Base-by-base conservation (phyloP, 2,888 invertebrate genomes). In the Myopa tessellatipennis region DNA sequence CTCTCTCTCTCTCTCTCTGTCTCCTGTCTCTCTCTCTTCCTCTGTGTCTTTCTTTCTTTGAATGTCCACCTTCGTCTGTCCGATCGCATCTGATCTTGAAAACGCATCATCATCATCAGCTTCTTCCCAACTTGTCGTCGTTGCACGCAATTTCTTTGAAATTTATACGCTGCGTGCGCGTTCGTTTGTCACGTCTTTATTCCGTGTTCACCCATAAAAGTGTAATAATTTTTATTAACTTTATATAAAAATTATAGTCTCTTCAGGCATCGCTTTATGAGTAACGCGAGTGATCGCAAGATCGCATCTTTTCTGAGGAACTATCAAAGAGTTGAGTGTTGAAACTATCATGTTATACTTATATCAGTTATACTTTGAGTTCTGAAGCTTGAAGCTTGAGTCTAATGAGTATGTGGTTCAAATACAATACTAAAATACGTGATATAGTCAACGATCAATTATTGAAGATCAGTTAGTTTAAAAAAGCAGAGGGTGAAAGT, bases 151-250 rank as follows among this genome's bases (percentile, higher is more conserved):
- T 63, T 73, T 58, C 73, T 61, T 73, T 61, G 63, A 73, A 72
- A 73, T 73, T 73, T 63, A 73, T 73, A 63, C 65, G 73, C 26
- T 73, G 63, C 73, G 63, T 73, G 73, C 63, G 50, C 63, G 45
- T 81, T 78, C 79, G 82, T 82, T 81, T 81, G 82, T 83, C 83
- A 82, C 82, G 81, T 80, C 70, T 77, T 83, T 87, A 87, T 65
- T 34, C 65, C 88, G 88, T 88, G 88, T 87, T 88, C 88, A 87
- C 88, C 88, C 88, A 87, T 88, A 85, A 84, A 87, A 86, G 86
- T 87, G 85, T 87, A 87, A 88, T 87, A 87, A 88, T 88, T 88
- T 87, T 85, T 85, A 87, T 87, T 83, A 85, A 83, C 83, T 84
- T 86, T 83, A 83, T 81, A 65, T 65, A 65, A 65, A 65, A 3